Conservation (phyloP, 2,797 vertebrate genomes). For the Hylomyscus alleni region DNA sequence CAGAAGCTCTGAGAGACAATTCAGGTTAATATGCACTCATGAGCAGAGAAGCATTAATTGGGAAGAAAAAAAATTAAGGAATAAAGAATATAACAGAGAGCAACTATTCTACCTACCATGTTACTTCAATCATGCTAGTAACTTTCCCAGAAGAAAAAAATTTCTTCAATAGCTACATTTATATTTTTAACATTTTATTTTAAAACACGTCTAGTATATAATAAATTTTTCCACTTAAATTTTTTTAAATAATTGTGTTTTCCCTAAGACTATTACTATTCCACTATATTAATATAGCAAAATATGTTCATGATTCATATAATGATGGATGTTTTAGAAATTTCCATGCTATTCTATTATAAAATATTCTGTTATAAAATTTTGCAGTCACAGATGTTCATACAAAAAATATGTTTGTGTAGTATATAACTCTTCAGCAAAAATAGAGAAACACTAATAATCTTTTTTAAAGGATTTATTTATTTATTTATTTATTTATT, state of each 20-base stretch:
- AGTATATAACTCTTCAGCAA: background rate
- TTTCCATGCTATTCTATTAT: background rate
- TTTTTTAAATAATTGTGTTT: background rate
- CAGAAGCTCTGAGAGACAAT: background rate
- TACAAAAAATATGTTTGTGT: background rate
- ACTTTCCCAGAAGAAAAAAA: background rate
- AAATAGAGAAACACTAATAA: background rate
- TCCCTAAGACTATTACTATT: background rate
- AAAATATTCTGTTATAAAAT: conserved; percentile 12
- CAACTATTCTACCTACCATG: background rate
- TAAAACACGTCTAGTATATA: background rate
- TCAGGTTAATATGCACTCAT: background rate
- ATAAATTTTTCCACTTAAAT: background rate
- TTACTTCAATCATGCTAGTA: background rate
- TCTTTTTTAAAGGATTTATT: background rate
- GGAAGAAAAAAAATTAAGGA: background rate
- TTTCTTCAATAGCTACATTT: background rate
- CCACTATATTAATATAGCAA: background rate
- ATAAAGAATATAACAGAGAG: background rate
- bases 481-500: background rate
- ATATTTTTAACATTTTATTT: background rate
- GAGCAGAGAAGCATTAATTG: conserved; percentile 13
- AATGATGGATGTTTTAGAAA: background rate
- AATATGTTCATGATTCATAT: background rate
- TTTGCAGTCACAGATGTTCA: background rate